Evolutionary conservation across 2,113 vertebrate species (phyloP).

Genomic region (Syngnathus floridae): DNA sequence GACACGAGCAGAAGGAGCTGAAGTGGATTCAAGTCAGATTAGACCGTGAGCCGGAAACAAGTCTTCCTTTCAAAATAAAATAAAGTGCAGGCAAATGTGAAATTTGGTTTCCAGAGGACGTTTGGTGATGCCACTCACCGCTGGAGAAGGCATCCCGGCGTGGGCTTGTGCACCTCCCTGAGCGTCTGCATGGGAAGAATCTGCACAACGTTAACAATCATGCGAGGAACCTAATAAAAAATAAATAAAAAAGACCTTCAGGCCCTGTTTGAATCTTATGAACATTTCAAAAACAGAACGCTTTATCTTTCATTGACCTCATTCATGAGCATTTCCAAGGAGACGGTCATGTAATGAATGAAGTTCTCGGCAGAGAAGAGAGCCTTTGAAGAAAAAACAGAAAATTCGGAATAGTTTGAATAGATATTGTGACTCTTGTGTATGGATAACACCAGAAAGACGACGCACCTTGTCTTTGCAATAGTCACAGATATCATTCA

Average conservation of each 20-base stretch:
- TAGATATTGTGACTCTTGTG: no score
- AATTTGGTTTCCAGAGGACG: neutral
- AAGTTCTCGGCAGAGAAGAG: conserved; percentile 74
- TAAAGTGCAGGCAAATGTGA: no score
- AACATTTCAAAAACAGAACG: no score
- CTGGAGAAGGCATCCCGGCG: conserved; percentile 71
- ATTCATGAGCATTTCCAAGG: conserved; percentile 76
- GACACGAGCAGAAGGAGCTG: conserved; percentile 75
- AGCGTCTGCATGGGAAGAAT: conserved; percentile 69
- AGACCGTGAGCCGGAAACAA: neutral
- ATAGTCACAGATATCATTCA: conserved; percentile 79
- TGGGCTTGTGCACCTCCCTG: conserved; percentile 70
- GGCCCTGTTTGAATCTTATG: no score
- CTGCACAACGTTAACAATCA: conserved; percentile 77
- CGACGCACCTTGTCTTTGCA: conserved; percentile 73
- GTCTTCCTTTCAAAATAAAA: neutral
- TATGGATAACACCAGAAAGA: no score
- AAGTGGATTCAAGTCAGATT: neutral
- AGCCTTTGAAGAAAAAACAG: conserved; percentile 44
- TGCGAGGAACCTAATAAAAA: conserved; percentile 67
- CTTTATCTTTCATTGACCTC: conserved; percentile 50
- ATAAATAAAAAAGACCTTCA: neutral
- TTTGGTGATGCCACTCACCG: conserved; percentile 45
- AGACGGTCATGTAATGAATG: conserved; percentile 68
- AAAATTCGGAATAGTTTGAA: neutral